Evolutionary conservation across 2,113 vertebrate species (phyloP).

Genomic region (Chaenocephalus aceratus): DNA sequence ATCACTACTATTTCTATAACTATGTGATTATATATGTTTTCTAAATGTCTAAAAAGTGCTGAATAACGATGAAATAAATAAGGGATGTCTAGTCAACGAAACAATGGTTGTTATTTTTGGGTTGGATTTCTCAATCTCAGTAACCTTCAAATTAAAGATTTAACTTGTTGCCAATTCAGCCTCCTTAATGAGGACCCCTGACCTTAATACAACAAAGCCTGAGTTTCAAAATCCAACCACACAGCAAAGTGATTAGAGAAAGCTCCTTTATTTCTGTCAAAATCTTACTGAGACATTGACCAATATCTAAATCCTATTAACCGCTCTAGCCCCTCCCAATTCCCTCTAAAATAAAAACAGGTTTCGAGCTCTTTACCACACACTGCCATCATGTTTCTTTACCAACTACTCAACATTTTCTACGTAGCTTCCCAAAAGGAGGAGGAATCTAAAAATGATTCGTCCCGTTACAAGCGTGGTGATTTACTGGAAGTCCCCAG

Average conservation of each 20-base stretch:
- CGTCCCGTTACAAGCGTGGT: conserved; percentile 86
- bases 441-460: conserved; percentile 75
- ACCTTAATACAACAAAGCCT: conserved; percentile 46
- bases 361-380: background rate
- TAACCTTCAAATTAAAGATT: conserved; percentile 55
- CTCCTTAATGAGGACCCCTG: conserved; percentile 21
- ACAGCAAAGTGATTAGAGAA: conserved; percentile 61
- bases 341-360: conserved; percentile 60
- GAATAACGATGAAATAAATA: conserved; percentile 50
- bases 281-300: conserved; percentile 49
- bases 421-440: conserved; percentile 59
- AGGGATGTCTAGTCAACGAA: background rate
- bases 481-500: conserved; percentile 94
- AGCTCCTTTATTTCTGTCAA: conserved; percentile 67
- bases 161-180: conserved; percentile 19
- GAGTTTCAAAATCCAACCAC: conserved; percentile 49
- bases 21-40: background rate
- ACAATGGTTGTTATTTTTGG: conserved; percentile 49
- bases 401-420: conserved; percentile 75
- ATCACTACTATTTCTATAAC: background rate
- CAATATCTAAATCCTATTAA: conserved; percentile 62
- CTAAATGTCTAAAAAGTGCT: conserved; percentile 29
- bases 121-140: conserved; percentile 17
- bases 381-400: conserved; percentile 73
- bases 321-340: conserved; percentile 43